These are phyloP conservation scores for Anhinga anhinga DNA, from an alignment of 2,113 vertebrate species.

Conservation along the genomic window DNA sequence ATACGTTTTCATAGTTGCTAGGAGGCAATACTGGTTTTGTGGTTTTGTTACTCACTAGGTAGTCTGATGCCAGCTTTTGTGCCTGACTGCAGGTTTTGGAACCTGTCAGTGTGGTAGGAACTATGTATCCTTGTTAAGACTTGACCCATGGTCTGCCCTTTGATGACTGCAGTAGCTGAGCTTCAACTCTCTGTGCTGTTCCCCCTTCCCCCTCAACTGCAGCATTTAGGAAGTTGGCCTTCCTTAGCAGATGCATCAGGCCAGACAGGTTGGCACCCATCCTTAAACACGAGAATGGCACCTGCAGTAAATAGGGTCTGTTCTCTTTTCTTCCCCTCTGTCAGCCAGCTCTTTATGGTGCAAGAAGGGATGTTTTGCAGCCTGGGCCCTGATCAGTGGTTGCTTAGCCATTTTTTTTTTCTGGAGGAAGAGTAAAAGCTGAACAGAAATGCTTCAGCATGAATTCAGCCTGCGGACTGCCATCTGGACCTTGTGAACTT, in stretches of 20 bases:
- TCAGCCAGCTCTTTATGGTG: background rate
- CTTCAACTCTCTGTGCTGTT: background rate
- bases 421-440: background rate
- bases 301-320: background rate
- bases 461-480: background rate
- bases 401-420: background rate
- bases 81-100: background rate
- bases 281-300: background rate
- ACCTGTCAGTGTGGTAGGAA: background rate
- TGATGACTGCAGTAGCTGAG: background rate
- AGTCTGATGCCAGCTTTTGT: background rate
- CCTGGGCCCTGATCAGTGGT: background rate
- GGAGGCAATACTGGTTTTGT: background rate
- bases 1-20: background rate
- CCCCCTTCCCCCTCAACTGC: background rate
- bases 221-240: background rate
- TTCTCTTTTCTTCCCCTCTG: background rate
- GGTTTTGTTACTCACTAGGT: background rate
- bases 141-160: background rate
- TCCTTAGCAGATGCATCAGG: background rate
- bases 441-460: background rate
- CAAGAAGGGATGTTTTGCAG: background rate
- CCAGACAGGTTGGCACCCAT: background rate
- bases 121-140: background rate
- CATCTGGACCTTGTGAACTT: background rate